phyloP scores from a whole-genome alignment of 2,888 invertebrate genomes.

The Steinernema carpocapsae region DNA sequence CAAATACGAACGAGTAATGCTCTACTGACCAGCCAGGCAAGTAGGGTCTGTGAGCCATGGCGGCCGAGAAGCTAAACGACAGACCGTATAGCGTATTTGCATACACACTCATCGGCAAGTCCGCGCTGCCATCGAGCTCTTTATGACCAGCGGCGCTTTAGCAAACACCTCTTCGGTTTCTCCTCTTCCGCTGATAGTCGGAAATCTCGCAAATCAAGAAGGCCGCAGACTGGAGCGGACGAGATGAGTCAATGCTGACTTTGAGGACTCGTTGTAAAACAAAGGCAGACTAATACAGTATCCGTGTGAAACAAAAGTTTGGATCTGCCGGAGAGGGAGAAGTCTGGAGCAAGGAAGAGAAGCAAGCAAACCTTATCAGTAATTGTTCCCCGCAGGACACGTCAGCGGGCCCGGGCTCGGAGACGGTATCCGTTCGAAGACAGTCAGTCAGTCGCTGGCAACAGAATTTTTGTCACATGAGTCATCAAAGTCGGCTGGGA shows the following conservation, averaged over 20 bases:
- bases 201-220: neutral
- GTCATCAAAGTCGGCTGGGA: conserved; percentile 1
- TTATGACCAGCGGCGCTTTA: conserved; percentile 27
- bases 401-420: neutral
- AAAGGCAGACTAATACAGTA: too few species aligned
- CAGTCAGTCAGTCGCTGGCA: conserved; percentile 26
- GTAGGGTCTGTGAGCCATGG: neutral
- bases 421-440: conserved; percentile 18
- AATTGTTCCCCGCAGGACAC: neutral
- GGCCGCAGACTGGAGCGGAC: neutral
- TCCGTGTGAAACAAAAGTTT: too few species aligned
- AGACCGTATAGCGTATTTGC: conserved; percentile 32
- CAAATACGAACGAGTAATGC: neutral
- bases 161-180: conserved; percentile 14
- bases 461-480: conserved; percentile 5
- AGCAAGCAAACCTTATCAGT: neutral
- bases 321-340: too few species aligned
- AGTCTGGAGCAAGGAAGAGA: neutral
- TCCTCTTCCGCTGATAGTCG: conserved; percentile 19
- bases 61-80: conserved; percentile 4
- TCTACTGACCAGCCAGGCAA: neutral
- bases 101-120: conserved; percentile 25
- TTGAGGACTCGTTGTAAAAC: too few species aligned
- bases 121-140: neutral
- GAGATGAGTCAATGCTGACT: too few species aligned